A percentile compares a stretch with the other conserved stretches of the same genome.
Evolutionary conservation across 2,888 invertebrate genomes (phyloP).

Genomic region (Geophilus truncorum): DNA sequence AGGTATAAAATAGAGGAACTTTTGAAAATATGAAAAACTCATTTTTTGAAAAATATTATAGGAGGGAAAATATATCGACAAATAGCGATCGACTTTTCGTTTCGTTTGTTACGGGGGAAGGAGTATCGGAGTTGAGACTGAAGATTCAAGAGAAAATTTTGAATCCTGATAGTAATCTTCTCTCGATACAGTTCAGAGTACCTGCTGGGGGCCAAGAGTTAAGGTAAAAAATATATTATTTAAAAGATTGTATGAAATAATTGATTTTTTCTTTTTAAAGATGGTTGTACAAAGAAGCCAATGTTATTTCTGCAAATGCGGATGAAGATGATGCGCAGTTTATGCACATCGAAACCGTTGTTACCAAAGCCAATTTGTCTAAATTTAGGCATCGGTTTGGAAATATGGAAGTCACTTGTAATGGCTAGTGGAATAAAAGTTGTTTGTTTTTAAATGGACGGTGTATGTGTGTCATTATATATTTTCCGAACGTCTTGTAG

Average conservation of each 20-base stretch:
- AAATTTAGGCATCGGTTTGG: slow-evolving; percentile 22
- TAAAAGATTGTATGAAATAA: not conserved
- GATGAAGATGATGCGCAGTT: slow-evolving; percentile 46
- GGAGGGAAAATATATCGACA: not conserved
- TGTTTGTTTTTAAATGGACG: no score
- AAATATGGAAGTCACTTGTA: not conserved
- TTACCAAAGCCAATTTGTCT: not conserved
- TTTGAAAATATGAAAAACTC: not conserved
- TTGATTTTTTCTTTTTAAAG: slow-evolving; percentile 41
- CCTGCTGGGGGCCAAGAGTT: slow-evolving; percentile 39
- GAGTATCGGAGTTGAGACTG: not conserved
- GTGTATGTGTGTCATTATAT: no score
- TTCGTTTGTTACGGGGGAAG: not conserved
- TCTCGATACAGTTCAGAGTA: slow-evolving; percentile 35
- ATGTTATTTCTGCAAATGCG: slow-evolving; percentile 54
- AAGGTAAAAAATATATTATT: not conserved
- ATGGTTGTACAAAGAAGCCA: slow-evolving; percentile 63
- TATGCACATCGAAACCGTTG: not conserved
- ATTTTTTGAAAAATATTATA: not conserved
- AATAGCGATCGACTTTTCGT: not conserved
- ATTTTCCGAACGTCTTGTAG: no score
- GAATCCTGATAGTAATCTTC: not conserved
- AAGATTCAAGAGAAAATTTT: not conserved
- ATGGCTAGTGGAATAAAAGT: not conserved
- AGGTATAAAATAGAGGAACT: not conserved